Conservation (phyloP, 1,140 invertebrate genomes). For the Drosophila repletoides region DNA sequence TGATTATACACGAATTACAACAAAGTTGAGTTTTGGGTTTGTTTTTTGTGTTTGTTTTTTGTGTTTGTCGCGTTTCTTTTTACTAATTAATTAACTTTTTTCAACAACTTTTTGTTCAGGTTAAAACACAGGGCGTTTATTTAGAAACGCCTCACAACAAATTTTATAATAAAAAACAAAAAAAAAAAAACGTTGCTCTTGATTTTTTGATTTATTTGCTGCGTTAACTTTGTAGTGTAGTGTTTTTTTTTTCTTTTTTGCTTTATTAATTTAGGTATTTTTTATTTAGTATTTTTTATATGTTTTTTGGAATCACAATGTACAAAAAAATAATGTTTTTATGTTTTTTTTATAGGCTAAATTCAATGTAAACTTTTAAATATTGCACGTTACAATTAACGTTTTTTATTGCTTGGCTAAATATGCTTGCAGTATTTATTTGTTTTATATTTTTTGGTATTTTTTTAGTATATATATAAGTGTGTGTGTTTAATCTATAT, state of each 20-base stretch:
- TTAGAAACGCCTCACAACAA: constrained; percentile 32
- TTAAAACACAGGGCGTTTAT: constrained; percentile 19
- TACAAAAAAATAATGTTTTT: constrained; percentile 44
- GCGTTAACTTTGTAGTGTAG: constrained; percentile 29
- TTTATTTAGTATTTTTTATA: constrained; percentile 1
- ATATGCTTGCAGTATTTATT: constrained; percentile 20
- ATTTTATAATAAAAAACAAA: constrained; percentile 12
- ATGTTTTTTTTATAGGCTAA: constrained; percentile 28
- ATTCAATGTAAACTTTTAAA: constrained; percentile 75
- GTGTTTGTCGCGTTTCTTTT: neutral
- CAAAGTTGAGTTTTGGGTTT: constrained; percentile 12
- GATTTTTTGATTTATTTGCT: constrained; percentile 44
- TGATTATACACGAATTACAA: constrained; percentile 72
- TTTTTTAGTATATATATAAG: constrained; percentile 1
- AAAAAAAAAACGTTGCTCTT: constrained; percentile 10
- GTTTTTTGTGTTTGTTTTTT: neutral
- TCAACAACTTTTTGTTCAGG: neutral
- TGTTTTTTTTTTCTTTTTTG: neutral
- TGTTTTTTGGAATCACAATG: constrained; percentile 47
- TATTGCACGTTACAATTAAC: constrained; percentile 77
- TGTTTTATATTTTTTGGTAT: neutral
- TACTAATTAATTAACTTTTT: neutral
- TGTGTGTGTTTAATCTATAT: constrained; percentile 23
- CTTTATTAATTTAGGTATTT: constrained; percentile 6
- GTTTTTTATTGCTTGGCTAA: constrained; percentile 61